A percentile compares a stretch with the other conserved stretches of the same genome.
phyloP scores from a whole-genome alignment of 2,888 invertebrate species.

The Zeuzera pyrina region DNA sequence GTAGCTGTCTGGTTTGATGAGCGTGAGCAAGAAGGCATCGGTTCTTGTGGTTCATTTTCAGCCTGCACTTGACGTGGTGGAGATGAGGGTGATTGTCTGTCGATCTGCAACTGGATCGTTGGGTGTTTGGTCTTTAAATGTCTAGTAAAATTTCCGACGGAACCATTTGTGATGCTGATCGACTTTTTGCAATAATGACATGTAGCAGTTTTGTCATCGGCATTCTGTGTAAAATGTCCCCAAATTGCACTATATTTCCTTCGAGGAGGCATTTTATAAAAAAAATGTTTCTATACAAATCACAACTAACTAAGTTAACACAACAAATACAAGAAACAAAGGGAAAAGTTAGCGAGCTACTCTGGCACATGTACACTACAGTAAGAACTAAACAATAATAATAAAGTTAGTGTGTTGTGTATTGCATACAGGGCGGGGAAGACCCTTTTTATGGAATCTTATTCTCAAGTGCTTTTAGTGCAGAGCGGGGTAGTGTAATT shows the following conservation, averaged over 20 bases:
- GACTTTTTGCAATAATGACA: not conserved
- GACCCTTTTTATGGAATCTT: too few species aligned
- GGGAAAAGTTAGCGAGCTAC: too few species aligned
- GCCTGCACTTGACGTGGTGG: not conserved
- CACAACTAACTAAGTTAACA: too few species aligned
- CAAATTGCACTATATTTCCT: not conserved
- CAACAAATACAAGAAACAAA: too few species aligned
- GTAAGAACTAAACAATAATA: too few species aligned
- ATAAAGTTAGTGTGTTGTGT: too few species aligned
- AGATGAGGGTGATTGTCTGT: not conserved
- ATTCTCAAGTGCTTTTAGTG: too few species aligned
- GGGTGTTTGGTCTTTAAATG: not conserved
- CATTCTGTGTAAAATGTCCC: conserved; percentile 1
- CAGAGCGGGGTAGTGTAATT: too few species aligned
- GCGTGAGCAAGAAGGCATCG: not conserved
- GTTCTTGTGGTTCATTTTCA: not conserved
- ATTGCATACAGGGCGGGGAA: too few species aligned
- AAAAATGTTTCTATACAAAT: too few species aligned
- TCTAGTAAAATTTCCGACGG: not conserved
- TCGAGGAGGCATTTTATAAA: conserved; percentile 1
- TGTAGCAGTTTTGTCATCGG: conserved; percentile 1
- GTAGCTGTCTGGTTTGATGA: conserved; percentile 1
- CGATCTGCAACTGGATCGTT: not conserved
- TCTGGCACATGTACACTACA: too few species aligned
- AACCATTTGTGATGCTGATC: not conserved